Percentiles rank a stretch among this genome's conserved stretches.
phyloP scores from a whole-genome alignment of 2,113 vertebrate species.

The Microtus montanus region DNA sequence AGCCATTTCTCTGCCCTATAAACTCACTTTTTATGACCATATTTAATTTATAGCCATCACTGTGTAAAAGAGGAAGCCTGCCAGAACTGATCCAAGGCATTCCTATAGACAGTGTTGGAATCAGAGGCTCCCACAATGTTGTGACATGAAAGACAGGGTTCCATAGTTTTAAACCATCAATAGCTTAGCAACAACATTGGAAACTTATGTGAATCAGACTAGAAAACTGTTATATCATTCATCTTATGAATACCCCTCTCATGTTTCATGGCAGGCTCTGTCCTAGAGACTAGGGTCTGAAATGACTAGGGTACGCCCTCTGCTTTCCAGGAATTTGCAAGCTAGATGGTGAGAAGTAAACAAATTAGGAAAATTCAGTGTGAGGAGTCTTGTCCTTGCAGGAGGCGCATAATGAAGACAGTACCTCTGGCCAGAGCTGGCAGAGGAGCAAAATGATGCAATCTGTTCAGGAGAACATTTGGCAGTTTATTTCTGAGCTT shows the following conservation, averaged over 20 bases:
- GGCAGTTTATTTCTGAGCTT: constrained; percentile 21
- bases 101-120: background rate
- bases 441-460: background rate
- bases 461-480: background rate
- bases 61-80: background rate
- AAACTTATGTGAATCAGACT: background rate
- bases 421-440: background rate
- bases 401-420: background rate
- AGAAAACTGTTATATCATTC: background rate
- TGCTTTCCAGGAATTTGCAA: background rate
- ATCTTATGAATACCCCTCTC: background rate
- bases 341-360: background rate
- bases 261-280: background rate
- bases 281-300: background rate
- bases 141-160: background rate
- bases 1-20: background rate
- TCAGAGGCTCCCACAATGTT: background rate
- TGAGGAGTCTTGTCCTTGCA: background rate
- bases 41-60: background rate
- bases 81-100: background rate
- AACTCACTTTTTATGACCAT: background rate
- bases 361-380: background rate
- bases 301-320: background rate
- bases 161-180: background rate
- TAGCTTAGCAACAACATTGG: background rate